phyloP scores from a whole-genome alignment of 2,888 invertebrate species.

The Drosophila monieri region DNA sequence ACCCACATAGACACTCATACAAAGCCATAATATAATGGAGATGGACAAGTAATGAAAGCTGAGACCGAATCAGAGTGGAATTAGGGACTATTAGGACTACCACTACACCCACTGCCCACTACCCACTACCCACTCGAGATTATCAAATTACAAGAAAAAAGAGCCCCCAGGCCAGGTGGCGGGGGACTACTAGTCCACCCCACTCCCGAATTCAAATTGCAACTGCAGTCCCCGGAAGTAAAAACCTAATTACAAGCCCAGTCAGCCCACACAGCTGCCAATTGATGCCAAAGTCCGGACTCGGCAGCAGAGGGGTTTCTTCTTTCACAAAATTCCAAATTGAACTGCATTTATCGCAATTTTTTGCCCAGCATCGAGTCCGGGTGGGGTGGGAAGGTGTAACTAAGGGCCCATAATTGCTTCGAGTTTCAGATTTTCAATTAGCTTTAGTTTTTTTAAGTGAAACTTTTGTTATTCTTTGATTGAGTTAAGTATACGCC shows the following conservation, averaged over 20 bases:
- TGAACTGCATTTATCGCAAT: background rate
- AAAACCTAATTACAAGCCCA: constrained; percentile 10
- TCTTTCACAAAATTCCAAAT: background rate
- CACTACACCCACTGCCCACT: background rate
- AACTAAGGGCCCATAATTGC: background rate
- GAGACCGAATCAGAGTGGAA: constrained; percentile 48
- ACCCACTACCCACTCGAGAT: background rate
- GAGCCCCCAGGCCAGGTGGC: background rate
- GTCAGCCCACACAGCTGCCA: background rate
- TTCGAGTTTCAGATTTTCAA: constrained; percentile 2
- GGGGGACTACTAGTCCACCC: too few species aligned
- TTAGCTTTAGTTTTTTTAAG: background rate
- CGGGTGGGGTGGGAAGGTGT: background rate
- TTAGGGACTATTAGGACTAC: constrained; percentile 1
- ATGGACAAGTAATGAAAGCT: constrained; percentile 60
- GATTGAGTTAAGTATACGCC: too few species aligned
- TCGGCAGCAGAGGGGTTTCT: background rate
- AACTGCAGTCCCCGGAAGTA: background rate
- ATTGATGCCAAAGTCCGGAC: background rate
- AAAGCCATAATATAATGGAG: constrained; percentile 46
- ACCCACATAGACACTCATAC: constrained; percentile 2
- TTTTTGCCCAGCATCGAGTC: background rate
- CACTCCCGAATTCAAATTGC: background rate
- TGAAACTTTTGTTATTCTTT: too few species aligned
- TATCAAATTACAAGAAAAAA: constrained; percentile 12